These are phyloP conservation scores for Stercorarius parasiticus DNA, from an alignment of 2,113 vertebrate genomes.

Conservation along the genomic window DNA sequence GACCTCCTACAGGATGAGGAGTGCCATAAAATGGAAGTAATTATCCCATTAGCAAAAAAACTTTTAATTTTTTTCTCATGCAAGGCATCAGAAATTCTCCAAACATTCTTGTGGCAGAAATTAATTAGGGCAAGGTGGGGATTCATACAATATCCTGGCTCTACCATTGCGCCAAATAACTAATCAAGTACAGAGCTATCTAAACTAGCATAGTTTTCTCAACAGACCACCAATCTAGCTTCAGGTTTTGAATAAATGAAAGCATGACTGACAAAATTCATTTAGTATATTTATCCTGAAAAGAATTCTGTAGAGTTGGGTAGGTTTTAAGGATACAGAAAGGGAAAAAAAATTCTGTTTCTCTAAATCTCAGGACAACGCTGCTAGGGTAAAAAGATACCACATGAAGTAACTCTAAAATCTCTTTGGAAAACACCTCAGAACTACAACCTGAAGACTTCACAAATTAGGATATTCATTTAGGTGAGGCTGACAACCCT, in stretches of 20 bases:
- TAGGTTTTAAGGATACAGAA: neutral
- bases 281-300: neutral
- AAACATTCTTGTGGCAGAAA: constrained; percentile 58
- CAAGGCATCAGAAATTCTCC: constrained; percentile 32
- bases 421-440: neutral
- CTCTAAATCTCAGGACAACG: neutral
- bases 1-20: constrained; percentile 23
- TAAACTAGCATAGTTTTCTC: constrained; percentile 26
- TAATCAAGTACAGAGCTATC: constrained; percentile 64
- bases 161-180: constrained; percentile 20
- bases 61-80: neutral
- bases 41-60: constrained; percentile 44
- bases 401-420: neutral
- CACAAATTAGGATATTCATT: neutral
- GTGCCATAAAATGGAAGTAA: constrained; percentile 32
- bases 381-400: neutral
- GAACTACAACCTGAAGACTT: neutral
- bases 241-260: constrained; percentile 59
- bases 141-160: constrained; percentile 60
- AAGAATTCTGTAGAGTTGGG: neutral
- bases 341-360: neutral
- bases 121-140: constrained; percentile 59
- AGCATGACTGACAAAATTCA: neutral
- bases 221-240: constrained; percentile 62
- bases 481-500: neutral